Evolutionary conservation across 2,888 invertebrate genomes (phyloP).

Genomic region (Tubulanus polymorphus): DNA sequence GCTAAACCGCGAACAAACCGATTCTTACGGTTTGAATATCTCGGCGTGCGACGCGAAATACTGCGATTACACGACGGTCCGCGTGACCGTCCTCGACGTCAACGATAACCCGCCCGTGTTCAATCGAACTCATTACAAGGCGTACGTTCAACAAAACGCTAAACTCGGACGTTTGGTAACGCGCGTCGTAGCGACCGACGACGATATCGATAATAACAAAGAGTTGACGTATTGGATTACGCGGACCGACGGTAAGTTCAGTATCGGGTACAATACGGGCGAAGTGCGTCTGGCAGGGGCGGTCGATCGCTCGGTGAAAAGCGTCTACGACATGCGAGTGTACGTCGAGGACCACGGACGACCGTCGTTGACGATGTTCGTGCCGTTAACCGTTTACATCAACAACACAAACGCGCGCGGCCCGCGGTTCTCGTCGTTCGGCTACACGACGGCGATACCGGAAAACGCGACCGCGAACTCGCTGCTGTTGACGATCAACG

Average conservation of each 20-base stretch:
- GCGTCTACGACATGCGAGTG: background rate
- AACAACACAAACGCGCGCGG: background rate
- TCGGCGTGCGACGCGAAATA: background rate
- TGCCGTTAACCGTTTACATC: background rate
- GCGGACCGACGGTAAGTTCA: background rate
- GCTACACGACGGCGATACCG: background rate
- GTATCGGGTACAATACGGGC: background rate
- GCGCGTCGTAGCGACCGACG: background rate
- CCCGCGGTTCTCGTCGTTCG: background rate
- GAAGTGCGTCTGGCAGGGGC: background rate
- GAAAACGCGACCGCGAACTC: background rate
- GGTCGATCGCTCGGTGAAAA: background rate
- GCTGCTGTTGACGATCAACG: background rate
- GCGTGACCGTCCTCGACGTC: background rate
- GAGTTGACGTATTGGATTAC: background rate
- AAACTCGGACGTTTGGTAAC: background rate
- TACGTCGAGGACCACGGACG: background rate
- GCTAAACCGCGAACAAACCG: constrained; percentile 12
- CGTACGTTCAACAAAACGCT: background rate
- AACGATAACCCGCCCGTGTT: background rate
- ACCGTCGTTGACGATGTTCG: background rate
- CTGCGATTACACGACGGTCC: background rate
- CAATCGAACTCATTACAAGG: background rate
- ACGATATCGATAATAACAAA: background rate
- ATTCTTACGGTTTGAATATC: background rate